Conservation (phyloP, 1,140 invertebrate species). For the Drosophila mojavensis region DNA sequence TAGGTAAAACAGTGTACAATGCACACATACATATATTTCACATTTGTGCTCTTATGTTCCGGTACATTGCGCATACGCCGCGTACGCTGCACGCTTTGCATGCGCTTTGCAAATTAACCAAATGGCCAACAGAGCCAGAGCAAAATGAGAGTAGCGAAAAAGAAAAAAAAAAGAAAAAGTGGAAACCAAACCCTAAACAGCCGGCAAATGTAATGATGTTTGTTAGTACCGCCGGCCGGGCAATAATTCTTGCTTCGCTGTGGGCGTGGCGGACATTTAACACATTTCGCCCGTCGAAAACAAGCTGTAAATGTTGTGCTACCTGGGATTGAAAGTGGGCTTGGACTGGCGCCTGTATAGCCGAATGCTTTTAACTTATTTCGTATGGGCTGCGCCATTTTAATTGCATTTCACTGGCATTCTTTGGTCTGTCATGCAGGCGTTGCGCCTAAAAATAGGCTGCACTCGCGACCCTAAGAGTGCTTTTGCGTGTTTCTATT, state of each 20-base stretch:
- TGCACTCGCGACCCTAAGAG: conserved; percentile 57
- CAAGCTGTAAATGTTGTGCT: conserved; percentile 70
- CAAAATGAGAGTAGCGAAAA: background rate
- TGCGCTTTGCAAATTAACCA: conserved; percentile 73
- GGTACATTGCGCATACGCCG: conserved; percentile 68
- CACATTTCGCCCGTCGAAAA: conserved; percentile 72
- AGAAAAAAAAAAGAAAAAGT: background rate
- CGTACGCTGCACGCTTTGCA: conserved; percentile 59
- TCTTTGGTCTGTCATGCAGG: conserved; percentile 63
- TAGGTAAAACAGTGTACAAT: conserved; percentile 19
- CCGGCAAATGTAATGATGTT: conserved; percentile 45
- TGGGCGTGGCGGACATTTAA: conserved; percentile 71
- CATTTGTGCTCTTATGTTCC: conserved; percentile 23
- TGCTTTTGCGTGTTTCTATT: conserved; percentile 80
- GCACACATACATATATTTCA: conserved; percentile 28
- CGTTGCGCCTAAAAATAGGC: conserved; percentile 68
- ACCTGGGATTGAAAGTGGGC: conserved; percentile 14
- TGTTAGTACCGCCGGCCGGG: conserved; percentile 5
- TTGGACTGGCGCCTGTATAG: too few relatives aligned
- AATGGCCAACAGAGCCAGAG: conserved; percentile 33
- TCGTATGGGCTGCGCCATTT: conserved; percentile 64
- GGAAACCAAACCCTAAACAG: conserved; percentile 32
- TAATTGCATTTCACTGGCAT: conserved; percentile 73
- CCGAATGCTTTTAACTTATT: conserved; percentile 53
- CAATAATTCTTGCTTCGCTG: conserved; percentile 4